Percentiles rank a stretch among this genome's conserved stretches.
Evolutionary conservation across 2,113 vertebrate species (phyloP).

Genomic region (Terrapene triunguis): DNA sequence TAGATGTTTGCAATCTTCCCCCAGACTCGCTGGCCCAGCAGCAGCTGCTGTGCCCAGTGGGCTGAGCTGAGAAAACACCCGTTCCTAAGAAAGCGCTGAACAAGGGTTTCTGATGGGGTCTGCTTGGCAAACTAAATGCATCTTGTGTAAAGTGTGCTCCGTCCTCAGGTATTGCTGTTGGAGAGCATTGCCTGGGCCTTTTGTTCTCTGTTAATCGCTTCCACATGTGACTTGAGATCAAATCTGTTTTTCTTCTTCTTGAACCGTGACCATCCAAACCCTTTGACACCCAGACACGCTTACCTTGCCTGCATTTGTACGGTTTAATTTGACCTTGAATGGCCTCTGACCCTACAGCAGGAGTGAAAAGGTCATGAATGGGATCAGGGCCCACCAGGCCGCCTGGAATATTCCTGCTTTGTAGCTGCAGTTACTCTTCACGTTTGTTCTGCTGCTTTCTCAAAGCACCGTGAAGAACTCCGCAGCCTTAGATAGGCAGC

Average conservation of each 20-base stretch:
- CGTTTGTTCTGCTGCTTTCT: neutral
- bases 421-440: neutral
- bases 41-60: neutral
- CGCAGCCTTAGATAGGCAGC: neutral
- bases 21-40: too few species aligned
- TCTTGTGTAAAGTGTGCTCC: neutral
- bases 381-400: neutral
- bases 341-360: neutral
- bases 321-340: neutral
- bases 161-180: neutral
- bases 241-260: neutral
- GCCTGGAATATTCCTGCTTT: neutral
- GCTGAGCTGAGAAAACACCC: neutral
- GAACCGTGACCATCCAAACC: neutral
- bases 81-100: neutral
- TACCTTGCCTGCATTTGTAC: neutral
- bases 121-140: neutral
- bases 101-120: neutral
- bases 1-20: neutral
- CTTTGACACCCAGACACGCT: neutral
- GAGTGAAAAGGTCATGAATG: neutral
- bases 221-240: neutral
- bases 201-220: neutral
- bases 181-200: neutral
- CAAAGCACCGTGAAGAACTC: neutral